These are phyloP conservation scores for Karalla daura DNA, from an alignment of 2,797 vertebrate genomes.

Conservation along the genomic window DNA sequence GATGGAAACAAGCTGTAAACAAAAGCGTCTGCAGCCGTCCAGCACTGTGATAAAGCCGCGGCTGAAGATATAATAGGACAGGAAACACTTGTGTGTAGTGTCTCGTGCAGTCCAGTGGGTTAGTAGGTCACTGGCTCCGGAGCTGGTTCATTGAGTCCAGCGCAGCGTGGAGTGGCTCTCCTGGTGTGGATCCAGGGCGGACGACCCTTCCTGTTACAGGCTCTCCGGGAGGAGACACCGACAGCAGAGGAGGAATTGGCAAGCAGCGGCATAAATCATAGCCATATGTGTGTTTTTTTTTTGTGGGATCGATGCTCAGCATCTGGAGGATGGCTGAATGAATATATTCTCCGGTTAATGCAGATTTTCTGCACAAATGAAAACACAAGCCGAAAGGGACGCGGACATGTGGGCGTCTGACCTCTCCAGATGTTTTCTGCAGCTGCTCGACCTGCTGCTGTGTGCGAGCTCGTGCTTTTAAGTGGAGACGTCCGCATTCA, in stretches of 20 bases:
- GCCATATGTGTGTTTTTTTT: slow-evolving; percentile 45
- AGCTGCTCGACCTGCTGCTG: slow-evolving; percentile 69
- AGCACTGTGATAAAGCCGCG: slow-evolving; percentile 15
- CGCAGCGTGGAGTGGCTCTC: slow-evolving; percentile 48
- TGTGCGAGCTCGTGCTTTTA: slow-evolving; percentile 37
- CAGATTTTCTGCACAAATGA: slow-evolving; percentile 57
- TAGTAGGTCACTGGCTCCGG: slow-evolving; percentile 55
- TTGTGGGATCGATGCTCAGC: slow-evolving; percentile 35
- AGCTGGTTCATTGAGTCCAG: slow-evolving; percentile 68
- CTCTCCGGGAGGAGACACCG: slow-evolving; percentile 21
- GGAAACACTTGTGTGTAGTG: slow-evolving; percentile 29
- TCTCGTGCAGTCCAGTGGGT: slow-evolving; percentile 49
- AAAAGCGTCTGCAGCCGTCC: neutral
- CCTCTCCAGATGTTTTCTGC: slow-evolving; percentile 75
- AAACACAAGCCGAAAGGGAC: slow-evolving; percentile 38
- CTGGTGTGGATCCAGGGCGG: slow-evolving; percentile 48
- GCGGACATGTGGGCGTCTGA: slow-evolving; percentile 57
- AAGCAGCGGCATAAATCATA: slow-evolving; percentile 38
- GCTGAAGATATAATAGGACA: slow-evolving; percentile 22
- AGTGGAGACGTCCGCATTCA: slow-evolving; percentile 16
- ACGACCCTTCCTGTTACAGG: slow-evolving; percentile 63
- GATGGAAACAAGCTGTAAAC: neutral
- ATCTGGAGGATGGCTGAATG: slow-evolving; percentile 60
- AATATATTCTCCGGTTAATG: slow-evolving; percentile 54
- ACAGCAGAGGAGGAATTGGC: slow-evolving; percentile 29